Evolutionary conservation across 2,888 invertebrate genomes (phyloP), one percentile per base, ranked within the genome.

Genomic region (Ferrisia virgata): DNA sequence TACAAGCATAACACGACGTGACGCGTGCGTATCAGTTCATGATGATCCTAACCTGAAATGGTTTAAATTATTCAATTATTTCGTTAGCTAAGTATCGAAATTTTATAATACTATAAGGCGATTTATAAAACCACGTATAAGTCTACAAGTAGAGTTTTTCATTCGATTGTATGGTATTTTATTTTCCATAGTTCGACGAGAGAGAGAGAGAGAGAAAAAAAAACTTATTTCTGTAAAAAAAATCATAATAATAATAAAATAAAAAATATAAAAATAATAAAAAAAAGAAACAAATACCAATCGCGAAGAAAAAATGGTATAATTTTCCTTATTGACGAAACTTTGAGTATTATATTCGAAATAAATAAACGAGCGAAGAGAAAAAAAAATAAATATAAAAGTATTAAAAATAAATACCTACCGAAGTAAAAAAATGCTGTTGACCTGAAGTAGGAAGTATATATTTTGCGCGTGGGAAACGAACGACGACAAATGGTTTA

Each of bases 401-500:
- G 25, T 64, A 28, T 64, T 28, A 64, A 64, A 64, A 64, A 28
- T 64, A 53, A 53, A 53, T 53, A 53, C 53, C 53, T 53, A 11
- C 53, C 64, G 28, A 28, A 64, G 64, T 64, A 64, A 64, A 64
- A n/a, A 64, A 64, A 64, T 64, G 64, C 64, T 64, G 64, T 64
- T 64, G 64, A 64, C 64, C 64, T 28, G 28, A 64, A 15, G 64
- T 64, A 64, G 64, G 64, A 64, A 64, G 64, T 64, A 28, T 53
- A n/a, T n/a, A n/a, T 64, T 15, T 28, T 64, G 64, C 28, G 15
- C 64, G 64, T 64, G 64, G 64, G 64, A 64, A 64, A 64, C 15
- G 64, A 28, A 64, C 6, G 64, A 64, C 53, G 18, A 53, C 18
- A 25, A 58, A 58, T 28, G 64, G 28, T 15, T 64, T 28, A 28